A percentile compares a stretch with the other conserved stretches of the same genome.
These are phyloP conservation scores for Boulengeromyrus knoepffleri DNA, from an alignment of 2,113 vertebrate species.

Conservation along the genomic window DNA sequence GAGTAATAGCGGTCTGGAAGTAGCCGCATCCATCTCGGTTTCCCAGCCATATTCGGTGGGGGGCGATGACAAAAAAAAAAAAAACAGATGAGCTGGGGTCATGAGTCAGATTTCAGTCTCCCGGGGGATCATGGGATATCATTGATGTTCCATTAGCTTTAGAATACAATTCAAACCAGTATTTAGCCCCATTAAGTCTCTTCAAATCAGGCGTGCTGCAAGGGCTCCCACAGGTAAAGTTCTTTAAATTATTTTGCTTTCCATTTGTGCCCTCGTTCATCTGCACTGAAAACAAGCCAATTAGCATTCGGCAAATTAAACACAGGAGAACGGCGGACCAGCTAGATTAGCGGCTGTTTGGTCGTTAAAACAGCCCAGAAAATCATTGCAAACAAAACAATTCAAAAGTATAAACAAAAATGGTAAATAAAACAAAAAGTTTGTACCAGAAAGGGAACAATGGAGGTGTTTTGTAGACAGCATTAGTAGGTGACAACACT, in stretches of 20 bases:
- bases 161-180: slow-evolving; percentile 14
- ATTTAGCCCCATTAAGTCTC: slow-evolving; percentile 5
- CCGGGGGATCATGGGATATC: slow-evolving; percentile 16
- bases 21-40: slow-evolving; percentile 14
- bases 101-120: slow-evolving; percentile 6
- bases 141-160: slow-evolving; percentile 16
- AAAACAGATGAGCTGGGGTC: slow-evolving; percentile 30
- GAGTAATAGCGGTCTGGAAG: slow-evolving; percentile 67
- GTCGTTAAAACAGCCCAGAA: not conserved
- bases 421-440: not conserved
- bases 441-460: too few species aligned
- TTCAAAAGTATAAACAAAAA: not conserved
- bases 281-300: not conserved
- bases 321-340: not conserved
- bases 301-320: not conserved
- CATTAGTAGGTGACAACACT: not conserved
- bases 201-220: not conserved
- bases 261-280: not conserved
- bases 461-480: not conserved
- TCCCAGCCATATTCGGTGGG: slow-evolving; percentile 51
- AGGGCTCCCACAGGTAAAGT: not conserved
- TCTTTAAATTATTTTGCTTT: slow-evolving; percentile 13
- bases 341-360: not conserved
- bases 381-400: not conserved
- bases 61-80: slow-evolving; percentile 35